A percentile compares a stretch with the other conserved stretches of the same genome.
phyloP scores from a whole-genome alignment of 2,797 vertebrate genomes.

The Sebastiscus tertius region DNA sequence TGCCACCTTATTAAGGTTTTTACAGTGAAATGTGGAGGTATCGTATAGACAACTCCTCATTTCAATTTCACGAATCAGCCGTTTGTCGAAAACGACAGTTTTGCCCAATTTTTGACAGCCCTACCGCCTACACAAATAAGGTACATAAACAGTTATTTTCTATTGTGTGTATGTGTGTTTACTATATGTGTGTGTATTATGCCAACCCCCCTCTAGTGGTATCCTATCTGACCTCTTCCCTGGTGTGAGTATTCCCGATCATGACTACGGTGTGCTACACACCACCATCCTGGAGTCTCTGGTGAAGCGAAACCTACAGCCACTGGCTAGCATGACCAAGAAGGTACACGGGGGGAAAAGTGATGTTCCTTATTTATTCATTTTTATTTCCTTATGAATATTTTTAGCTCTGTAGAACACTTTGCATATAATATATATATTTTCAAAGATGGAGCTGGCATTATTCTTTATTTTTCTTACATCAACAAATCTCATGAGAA shows the following conservation, averaged over 20 bases:
- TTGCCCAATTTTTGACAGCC: no score
- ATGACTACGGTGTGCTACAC: constrained; percentile 88
- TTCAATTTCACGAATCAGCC: no score
- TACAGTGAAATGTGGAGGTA: no score
- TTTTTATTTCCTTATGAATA: neutral
- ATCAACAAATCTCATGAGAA: neutral
- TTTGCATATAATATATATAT: neutral
- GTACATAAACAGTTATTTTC: neutral
- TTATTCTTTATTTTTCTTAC: neutral
- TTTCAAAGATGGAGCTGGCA: neutral
- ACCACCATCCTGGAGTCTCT: constrained; percentile 85
- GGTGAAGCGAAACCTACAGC: constrained; percentile 82
- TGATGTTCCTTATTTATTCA: neutral
- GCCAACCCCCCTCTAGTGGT: constrained; percentile 73
- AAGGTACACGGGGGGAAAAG: constrained; percentile 57
- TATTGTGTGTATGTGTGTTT: neutral
- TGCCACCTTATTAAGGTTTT: no score
- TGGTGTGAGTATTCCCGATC: constrained; percentile 88
- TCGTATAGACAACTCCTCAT: no score
- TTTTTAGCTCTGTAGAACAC: neutral
- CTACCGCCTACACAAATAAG: neutral
- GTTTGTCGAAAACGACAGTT: no score
- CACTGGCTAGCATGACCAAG: constrained; percentile 81
- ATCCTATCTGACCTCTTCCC: constrained; percentile 93
- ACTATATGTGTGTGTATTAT: constrained; percentile 18